Base-by-base conservation (phyloP, 2,797 vertebrate genomes). In the Lepidocolaptes lacrymiger region DNA sequence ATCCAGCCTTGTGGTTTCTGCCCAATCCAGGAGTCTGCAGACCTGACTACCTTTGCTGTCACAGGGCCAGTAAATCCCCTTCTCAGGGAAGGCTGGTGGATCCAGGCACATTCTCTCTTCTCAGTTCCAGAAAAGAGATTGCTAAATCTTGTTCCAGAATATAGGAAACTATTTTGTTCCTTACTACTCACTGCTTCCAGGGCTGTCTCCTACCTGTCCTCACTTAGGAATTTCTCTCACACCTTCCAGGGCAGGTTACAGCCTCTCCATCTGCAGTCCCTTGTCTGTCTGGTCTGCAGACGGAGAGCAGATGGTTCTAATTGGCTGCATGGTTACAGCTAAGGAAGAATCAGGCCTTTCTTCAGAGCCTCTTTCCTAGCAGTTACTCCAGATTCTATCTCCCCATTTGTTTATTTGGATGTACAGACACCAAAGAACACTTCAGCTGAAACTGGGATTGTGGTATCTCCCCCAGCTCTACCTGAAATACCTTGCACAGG, bases 201-300 rank as follows among this genome's bases (percentile, higher is more conserved):
- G 37, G 43, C 51, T 82, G 66, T 92, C 89, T 94, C 83, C 85
- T 96, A 91, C 89, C 93, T 95, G 91, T 96, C 85, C 85, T 93
- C 95, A 88, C 94, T 72, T 48, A 7, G 20, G 63, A 86, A 86
- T 81, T 32, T 64, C 66, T 81, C 76, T 93, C 69, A 86, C 91
- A 91, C 88, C 91, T 93, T 82, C 62, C 83, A 91, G 79, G 85
- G 85, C 88, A 95, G 91, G 82, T 91, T 93, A 14, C 88, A 91
- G 85, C 76, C 95, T 93, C 92, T 93, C 96, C 92, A 95, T 94
- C 93, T 96, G 95, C 88, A 90, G 79, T n/a, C 73, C 66, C 88
- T 41, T 2, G 23, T 24, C 91, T 89, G 85, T 64, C 85, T 91
- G 87, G 72, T 73, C 85, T 68, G 85, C 94, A 95, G 89, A 88